Conservation (phyloP, 2,888 invertebrate species). For the Synanthedon vespiformis region DNA sequence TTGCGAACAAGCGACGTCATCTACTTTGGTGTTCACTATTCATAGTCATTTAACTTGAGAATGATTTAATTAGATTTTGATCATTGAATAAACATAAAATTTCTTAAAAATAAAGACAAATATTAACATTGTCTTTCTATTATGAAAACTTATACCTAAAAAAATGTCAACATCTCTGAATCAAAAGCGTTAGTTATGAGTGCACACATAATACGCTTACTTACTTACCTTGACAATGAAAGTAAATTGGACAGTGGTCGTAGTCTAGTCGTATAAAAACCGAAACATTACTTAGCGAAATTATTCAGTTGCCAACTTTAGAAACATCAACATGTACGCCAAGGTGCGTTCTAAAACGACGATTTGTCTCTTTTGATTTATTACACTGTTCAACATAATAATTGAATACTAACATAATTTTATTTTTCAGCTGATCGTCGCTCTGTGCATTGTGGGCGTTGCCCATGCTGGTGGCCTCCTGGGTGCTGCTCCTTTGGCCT, state of each 20-base stretch:
- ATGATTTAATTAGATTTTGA: too few relatives aligned
- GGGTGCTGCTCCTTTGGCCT: conserved; percentile 56
- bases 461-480: conserved; percentile 69
- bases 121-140: too few relatives aligned
- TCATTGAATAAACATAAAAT: too few relatives aligned
- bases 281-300: conserved; percentile 47
- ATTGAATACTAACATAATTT: conserved; percentile 1
- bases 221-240: conserved; percentile 66
- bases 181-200: conserved; percentile 37
- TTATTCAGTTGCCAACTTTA: conserved; percentile 67
- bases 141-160: too few relatives aligned
- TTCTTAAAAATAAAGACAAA: too few relatives aligned
- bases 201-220: conserved; percentile 22
- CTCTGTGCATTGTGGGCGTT: conserved; percentile 71
- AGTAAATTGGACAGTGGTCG: conserved; percentile 48
- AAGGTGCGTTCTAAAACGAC: conserved; percentile 31
- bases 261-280: conserved; percentile 58
- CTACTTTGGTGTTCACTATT: too few relatives aligned
- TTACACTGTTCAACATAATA: neutral
- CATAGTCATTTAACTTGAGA: too few relatives aligned
- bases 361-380: neutral
- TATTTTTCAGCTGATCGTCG: conserved; percentile 60
- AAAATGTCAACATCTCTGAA: conserved; percentile 32
- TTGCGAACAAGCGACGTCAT: too few relatives aligned
- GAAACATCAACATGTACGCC: conserved; percentile 64